Conservation (phyloP, 2,113 vertebrate species). For the Anser brachyrhynchus region DNA sequence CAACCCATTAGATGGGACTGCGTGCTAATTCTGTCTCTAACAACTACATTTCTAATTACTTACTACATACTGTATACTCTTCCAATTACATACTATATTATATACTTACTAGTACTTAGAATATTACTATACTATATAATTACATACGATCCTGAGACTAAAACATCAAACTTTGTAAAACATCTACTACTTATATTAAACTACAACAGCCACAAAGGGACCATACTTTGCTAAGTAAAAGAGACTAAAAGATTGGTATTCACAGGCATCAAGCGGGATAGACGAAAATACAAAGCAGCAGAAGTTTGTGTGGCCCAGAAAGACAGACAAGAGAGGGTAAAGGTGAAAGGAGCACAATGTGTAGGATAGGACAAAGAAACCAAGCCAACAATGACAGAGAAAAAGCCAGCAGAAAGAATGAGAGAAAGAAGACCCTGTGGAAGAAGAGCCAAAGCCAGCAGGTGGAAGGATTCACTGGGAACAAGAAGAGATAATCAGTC, state of each 20-base stretch:
- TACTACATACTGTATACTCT: too few species aligned
- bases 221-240: background rate
- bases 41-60: background rate
- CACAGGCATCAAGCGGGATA: background rate
- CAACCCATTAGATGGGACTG: background rate
- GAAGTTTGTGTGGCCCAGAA: background rate
- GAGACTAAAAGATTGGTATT: background rate
- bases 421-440: background rate
- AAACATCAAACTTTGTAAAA: background rate
- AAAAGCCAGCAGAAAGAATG: background rate
- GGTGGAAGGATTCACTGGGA: background rate
- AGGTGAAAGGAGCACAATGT: background rate
- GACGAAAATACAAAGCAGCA: background rate
- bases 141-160: background rate
- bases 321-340: background rate
- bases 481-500: background rate
- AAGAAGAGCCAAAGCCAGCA: slow-evolving; percentile 9
- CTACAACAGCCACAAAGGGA: background rate
- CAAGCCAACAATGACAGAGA: background rate
- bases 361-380: background rate
- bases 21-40: background rate
- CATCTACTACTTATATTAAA: background rate
- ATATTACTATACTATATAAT: too few species aligned
- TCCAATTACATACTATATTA: too few species aligned
- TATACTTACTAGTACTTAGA: too few species aligned